Evolutionary conservation across 1,140 invertebrate genomes (phyloP), one percentile per base, ranked within the genome.

Genomic region (Parapsyche elsis): DNA sequence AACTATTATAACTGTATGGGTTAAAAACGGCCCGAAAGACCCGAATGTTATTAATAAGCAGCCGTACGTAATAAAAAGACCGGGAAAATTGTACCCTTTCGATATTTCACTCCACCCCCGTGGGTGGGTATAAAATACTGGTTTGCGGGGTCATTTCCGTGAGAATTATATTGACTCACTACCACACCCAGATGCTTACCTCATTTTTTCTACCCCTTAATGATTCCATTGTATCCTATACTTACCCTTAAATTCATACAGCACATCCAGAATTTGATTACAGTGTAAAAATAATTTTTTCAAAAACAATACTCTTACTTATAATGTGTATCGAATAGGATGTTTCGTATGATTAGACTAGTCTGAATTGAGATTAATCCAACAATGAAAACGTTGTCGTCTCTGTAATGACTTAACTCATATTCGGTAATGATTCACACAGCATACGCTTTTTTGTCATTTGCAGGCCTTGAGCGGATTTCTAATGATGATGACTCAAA

Each of bases 401-500:
- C 78, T 82, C 23, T 74, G 79, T 78, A 80, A 80, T 30, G 70
- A 76, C 45, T 30, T 53, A 73, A 61, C 64, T 64, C 80, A 71
- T 77, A 83, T 82, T 81, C 49, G 16, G 24, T 57, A 75, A 75
- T 57, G 23, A 75, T 75, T 75, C 73, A 75, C 45, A 53, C 49
- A 14, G 49, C 49, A 57, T 57, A 77, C 23, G 75, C 59, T 84
- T 71, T 83, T 61, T 85, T 81, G 84, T 76, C 81, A 67, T 89
- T 90, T 91, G 21, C 91, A 98, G 97, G 97, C 98, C 77, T 91
- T 99, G 86, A 97, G 95, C 86, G 97, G 98, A 49, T 99, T 99
- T 88, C 92, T 99, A 84, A 96, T 99, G 93, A 98, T 99, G 94
- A 96, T 98, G 92, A 99, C 98, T 71, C 96, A 98, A 89, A 97